These are phyloP conservation scores for Dilophus febrilis DNA, from an alignment of 2,888 invertebrate species.

Conservation along the genomic window DNA sequence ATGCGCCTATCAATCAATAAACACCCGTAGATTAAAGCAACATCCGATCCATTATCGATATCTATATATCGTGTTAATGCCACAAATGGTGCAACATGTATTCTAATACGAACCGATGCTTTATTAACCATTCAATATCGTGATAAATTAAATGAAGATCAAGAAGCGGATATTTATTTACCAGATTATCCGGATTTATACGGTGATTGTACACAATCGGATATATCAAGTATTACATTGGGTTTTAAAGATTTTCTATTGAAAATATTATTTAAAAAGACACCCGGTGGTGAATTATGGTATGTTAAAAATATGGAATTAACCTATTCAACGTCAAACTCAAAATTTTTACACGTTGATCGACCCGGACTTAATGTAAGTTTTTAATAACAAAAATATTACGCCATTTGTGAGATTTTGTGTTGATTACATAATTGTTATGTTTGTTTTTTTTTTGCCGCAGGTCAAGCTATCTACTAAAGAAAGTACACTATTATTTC, in stretches of 20 bases:
- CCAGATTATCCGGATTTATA: conserved; percentile 54
- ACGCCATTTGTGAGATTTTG: no score
- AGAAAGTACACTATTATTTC: conserved; percentile 48
- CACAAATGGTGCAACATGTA: conserved; percentile 58
- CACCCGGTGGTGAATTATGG: conserved; percentile 79
- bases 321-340: conserved; percentile 49
- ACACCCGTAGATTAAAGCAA: no score
- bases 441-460: conserved; percentile 10
- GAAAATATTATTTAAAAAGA: conserved; percentile 66
- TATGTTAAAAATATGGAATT: conserved; percentile 63
- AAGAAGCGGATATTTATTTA: conserved; percentile 54
- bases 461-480: conserved; percentile 36
- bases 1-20: no score
- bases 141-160: conserved; percentile 45
- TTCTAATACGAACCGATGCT: conserved; percentile 60
- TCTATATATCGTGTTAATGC: conserved; percentile 50
- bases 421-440: conserved; percentile 3
- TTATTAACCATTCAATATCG: conserved; percentile 53
- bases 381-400: not conserved
- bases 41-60: conserved; percentile 19
- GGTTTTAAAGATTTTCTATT: conserved; percentile 61
- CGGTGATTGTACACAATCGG: conserved; percentile 60
- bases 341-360: conserved; percentile 41
- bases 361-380: conserved; percentile 32
- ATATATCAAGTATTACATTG: conserved; percentile 50